A percentile compares a stretch with the other conserved stretches of the same genome.
Evolutionary conservation across 1,140 invertebrate genomes (phyloP).

Genomic region (Drosophila pectinifera): DNA sequence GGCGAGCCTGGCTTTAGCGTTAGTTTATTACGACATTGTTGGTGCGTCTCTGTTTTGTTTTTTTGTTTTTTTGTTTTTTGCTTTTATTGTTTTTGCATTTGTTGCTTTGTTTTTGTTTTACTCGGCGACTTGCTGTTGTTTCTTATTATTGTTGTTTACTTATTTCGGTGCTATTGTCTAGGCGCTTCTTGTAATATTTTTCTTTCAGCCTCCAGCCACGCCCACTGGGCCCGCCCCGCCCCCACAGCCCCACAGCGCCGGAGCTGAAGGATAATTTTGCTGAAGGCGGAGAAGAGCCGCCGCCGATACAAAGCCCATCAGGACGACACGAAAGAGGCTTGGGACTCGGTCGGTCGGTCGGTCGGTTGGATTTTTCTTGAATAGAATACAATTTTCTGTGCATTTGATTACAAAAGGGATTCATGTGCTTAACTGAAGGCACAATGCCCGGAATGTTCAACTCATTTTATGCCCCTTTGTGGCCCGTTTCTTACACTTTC

Average conservation of each 20-base stretch:
- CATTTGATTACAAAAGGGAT: constrained; percentile 81
- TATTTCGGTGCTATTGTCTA: constrained; percentile 68
- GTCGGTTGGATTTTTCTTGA: constrained; percentile 47
- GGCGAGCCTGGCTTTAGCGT: constrained; percentile 53
- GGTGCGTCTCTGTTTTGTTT: constrained; percentile 18
- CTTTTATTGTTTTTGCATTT: constrained; percentile 15
- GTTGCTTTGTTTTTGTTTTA: constrained; percentile 25
- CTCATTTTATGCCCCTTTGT: constrained; percentile 60
- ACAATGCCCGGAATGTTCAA: constrained; percentile 60
- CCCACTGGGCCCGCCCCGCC: constrained; percentile 16
- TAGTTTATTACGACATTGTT: constrained; percentile 80
- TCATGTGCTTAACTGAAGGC: constrained; percentile 72
- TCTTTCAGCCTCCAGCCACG: constrained; percentile 22
- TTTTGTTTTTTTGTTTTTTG: constrained; percentile 19
- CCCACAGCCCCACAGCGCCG: neutral
- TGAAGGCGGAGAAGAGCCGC: constrained; percentile 9
- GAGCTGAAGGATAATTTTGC: constrained; percentile 62
- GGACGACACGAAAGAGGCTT: constrained; percentile 74
- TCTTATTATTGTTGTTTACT: constrained; percentile 68
- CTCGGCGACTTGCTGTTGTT: constrained; percentile 49
- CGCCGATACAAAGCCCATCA: constrained; percentile 73
- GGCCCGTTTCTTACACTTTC: constrained; percentile 26
- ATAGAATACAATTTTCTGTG: constrained; percentile 78
- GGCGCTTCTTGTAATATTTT: constrained; percentile 71
- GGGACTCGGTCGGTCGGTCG: constrained; percentile 37